Percentiles rank a stretch among this genome's conserved stretches.
Evolutionary conservation across 2,888 invertebrate genomes (phyloP).

Genomic region (Drosophila prolongata): DNA sequence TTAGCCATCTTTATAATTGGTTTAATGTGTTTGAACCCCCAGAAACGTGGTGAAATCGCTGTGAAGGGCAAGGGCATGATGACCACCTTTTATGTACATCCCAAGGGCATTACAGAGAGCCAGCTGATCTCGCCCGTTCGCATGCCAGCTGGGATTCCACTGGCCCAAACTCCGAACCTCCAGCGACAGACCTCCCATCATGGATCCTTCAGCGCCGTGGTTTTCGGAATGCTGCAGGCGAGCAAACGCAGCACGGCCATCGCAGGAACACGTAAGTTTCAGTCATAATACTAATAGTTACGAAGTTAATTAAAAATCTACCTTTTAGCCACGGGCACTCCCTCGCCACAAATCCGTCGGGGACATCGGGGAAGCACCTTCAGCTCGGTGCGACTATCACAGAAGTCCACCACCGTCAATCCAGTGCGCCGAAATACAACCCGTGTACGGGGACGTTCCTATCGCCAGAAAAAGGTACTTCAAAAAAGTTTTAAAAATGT

Average conservation of each 20-base stretch:
- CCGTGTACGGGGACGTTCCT: constrained; percentile 84
- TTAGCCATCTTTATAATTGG: background rate
- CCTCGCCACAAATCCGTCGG: constrained; percentile 84
- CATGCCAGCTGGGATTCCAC: constrained; percentile 83
- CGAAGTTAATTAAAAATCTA: background rate
- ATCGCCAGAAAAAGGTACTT: constrained; percentile 83
- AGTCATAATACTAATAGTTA: no score
- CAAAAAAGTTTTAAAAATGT: no score
- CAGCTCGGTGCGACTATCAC: constrained; percentile 86
- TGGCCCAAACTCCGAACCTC: constrained; percentile 86
- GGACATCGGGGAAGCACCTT: constrained; percentile 85
- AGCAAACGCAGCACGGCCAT: constrained; percentile 83
- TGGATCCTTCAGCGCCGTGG: constrained; percentile 93
- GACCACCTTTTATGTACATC: constrained; percentile 96
- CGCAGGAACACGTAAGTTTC: constrained; percentile 83
- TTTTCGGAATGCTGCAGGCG: constrained; percentile 95
- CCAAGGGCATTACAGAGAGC: constrained; percentile 85
- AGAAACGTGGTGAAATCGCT: constrained; percentile 94
- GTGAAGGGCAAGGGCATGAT: constrained; percentile 98
- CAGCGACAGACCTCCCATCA: constrained; percentile 89
- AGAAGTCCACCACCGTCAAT: constrained; percentile 84
- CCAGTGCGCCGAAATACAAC: constrained; percentile 87
- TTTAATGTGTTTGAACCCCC: constrained; percentile 19
- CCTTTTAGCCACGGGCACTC: constrained; percentile 82
- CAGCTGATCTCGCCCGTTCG: constrained; percentile 82